Conservation (phyloP, 2,888 invertebrate genomes). For the Teleiodes luculella region DNA sequence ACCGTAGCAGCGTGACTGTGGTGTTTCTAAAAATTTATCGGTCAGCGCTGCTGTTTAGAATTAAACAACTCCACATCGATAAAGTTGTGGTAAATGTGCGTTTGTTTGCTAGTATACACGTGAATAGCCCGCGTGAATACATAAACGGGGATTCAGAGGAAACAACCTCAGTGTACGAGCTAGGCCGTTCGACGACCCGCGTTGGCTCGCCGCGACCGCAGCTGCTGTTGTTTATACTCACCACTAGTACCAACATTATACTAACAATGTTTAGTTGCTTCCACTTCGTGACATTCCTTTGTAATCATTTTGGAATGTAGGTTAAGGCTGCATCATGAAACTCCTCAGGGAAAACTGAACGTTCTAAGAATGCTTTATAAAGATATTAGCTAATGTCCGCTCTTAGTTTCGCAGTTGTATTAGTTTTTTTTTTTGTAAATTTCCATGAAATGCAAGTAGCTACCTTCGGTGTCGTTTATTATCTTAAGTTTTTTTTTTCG, state of each 20-base stretch:
- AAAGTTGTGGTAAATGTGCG: background rate
- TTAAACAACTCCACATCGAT: background rate
- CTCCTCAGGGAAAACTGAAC: constrained; percentile 20
- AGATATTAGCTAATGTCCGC: no score
- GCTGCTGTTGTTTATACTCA: constrained; percentile 59
- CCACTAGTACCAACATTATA: constrained; percentile 53
- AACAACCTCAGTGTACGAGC: constrained; percentile 44
- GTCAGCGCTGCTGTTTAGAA: background rate
- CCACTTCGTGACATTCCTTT: constrained; percentile 69
- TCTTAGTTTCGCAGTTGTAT: no score
- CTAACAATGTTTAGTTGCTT: constrained; percentile 63
- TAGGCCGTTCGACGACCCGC: constrained; percentile 76
- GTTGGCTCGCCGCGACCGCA: constrained; percentile 37
- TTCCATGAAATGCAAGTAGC: no score
- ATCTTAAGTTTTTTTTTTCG: no score
- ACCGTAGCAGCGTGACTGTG: no score
- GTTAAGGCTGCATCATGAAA: constrained; percentile 68
- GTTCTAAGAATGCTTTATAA: constrained; percentile 13
- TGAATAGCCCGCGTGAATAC: background rate
- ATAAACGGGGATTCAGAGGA: constrained; percentile 28
- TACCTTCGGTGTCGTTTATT: no score
- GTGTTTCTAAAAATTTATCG: no score
- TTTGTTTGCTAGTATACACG: background rate
- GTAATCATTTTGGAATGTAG: constrained; percentile 68
- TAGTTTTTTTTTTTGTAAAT: no score